Evolutionary conservation across 2,113 vertebrate genomes (phyloP).

Genomic region (Strix aluco): DNA sequence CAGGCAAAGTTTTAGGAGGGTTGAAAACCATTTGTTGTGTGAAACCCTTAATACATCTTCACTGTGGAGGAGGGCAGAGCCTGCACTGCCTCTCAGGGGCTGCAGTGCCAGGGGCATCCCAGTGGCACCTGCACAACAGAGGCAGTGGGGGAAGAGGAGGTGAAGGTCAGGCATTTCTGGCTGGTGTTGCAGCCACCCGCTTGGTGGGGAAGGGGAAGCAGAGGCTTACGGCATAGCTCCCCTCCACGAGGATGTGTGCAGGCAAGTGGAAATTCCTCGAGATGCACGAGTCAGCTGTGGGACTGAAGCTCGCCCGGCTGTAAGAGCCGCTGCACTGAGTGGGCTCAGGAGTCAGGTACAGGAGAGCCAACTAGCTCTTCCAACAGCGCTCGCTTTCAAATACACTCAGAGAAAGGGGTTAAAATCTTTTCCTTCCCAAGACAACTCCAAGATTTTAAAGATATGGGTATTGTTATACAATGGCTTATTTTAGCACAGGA

Average conservation of each 20-base stretch:
- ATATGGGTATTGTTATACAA: neutral
- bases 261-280: neutral
- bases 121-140: neutral
- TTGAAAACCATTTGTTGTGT: neutral
- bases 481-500: neutral
- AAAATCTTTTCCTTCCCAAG: neutral
- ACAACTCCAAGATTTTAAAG: neutral
- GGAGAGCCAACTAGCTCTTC: neutral
- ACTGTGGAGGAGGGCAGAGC: neutral
- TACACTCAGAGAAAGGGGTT: neutral
- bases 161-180: neutral
- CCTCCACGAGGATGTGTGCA: rapidly evolving
- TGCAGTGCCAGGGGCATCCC: too few species aligned
- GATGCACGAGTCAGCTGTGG: rapidly evolving
- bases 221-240: neutral
- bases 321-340: rapidly evolving
- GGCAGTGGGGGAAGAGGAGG: neutral
- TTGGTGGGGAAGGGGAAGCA: neutral
- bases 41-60: neutral
- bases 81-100: neutral
- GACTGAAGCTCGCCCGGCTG: neutral
- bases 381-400: neutral
- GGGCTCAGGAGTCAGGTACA: neutral
- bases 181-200: neutral
- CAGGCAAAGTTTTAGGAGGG: neutral